Base-by-base conservation (phyloP, 2,797 vertebrate species). In the Microctenopoma stevenorrisi region DNA sequence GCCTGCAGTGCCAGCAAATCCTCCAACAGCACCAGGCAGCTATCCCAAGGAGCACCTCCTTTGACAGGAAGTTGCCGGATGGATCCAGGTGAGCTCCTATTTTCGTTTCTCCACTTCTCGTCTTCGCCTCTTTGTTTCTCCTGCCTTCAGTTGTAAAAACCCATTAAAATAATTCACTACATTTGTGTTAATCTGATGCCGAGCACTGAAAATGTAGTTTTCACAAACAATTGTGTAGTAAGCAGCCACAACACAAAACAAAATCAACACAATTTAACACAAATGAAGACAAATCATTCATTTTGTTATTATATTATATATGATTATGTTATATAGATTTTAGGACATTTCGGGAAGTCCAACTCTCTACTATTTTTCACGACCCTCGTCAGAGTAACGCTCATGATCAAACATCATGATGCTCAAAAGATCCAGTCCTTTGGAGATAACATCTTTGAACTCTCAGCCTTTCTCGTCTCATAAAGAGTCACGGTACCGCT, bases 31-130 rank as follows among this genome's bases (percentile, higher is more conserved):
- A 94, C 66, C 96, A 96, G 82, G 90, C 94, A 7, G 94, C 93
- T 52, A 97, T 98, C 79, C 96, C 97, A 37, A 94, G 97, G 64
- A 98, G 97, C 93, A 97, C 96, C 47, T 98, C 98, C 62, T 98
- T 98, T 26, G 97, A 99, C 74, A 93, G 96, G 86, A 99, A 98
- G 84, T 84, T 98, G 66, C 96, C 96, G 15, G 97, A 98, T 68
- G 95, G 95, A 49, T 94, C 95, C 70, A 98, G 97, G 97, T 98
- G 94, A 46, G 5, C 13, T 16, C 0, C 18, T 11, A 18, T 9
- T 14, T n/a, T 42, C 9, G 7, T 35, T 35, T 50, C n/a, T 63
- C 8, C 4, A 14, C 8, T 22, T 16, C 25, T 16, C 4, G 22
- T 49, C 13, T 43, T 14, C 6, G 0, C 28, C 47, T 47, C 1